phyloP scores from a whole-genome alignment of 2,888 invertebrate genomes.

The Eugnorisma glareosa region DNA sequence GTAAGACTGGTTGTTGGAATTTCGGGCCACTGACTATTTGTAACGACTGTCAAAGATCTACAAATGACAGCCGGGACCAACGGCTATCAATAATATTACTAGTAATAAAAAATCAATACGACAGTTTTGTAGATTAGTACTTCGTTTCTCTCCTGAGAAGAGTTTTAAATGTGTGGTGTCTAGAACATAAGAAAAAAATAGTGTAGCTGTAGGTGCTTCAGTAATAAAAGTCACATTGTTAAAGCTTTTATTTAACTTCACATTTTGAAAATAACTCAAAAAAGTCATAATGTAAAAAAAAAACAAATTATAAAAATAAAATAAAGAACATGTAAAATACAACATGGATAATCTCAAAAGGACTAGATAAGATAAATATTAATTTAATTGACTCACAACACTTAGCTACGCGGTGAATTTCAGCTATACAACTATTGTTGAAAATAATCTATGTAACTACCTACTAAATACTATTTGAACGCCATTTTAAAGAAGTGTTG shows the following conservation, averaged over 20 bases:
- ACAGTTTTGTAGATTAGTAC: neutral
- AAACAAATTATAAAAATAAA: slow-evolving; percentile 28
- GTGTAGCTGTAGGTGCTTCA: slow-evolving; percentile 1
- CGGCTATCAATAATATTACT: no score
- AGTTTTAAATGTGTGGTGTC: no score
- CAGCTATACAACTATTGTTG: slow-evolving; percentile 44
- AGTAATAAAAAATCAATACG: neutral
- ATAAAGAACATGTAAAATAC: slow-evolving; percentile 69
- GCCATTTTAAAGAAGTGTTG: neutral
- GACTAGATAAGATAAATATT: slow-evolving; percentile 86
- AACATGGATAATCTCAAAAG: slow-evolving; percentile 83
- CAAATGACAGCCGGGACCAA: no score
- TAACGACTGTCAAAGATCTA: no score
- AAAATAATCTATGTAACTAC: slow-evolving; percentile 13
- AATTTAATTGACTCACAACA: slow-evolving; percentile 86
- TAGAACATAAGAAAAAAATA: neutral
- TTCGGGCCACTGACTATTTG: no score
- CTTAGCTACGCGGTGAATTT: slow-evolving; percentile 72
- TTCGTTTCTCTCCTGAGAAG: neutral
- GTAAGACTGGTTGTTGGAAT: no score
- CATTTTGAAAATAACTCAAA: slow-evolving; percentile 36
- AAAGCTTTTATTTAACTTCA: slow-evolving; percentile 52
- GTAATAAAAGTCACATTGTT: slow-evolving; percentile 19
- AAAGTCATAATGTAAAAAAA: slow-evolving; percentile 3
- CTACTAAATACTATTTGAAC: neutral